Conservation (phyloP, 2,797 vertebrate genomes). For the Enoplosus armatus region DNA sequence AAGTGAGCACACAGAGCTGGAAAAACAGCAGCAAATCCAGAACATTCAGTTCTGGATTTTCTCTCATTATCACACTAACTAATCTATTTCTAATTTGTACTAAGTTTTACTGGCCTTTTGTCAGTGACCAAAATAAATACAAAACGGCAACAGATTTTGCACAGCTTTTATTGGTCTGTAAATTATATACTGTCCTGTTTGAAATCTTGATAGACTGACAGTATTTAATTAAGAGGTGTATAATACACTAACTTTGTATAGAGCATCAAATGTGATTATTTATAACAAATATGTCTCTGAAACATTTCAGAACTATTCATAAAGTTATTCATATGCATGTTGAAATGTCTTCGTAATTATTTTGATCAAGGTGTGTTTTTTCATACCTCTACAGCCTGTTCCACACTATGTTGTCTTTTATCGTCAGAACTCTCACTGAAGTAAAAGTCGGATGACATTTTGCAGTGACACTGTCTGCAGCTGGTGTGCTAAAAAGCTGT, state of each 20-base stretch:
- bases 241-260: neutral
- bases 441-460: too few relatives aligned
- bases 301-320: neutral
- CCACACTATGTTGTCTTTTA: too few relatives aligned
- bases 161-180: neutral
- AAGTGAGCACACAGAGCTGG: too few relatives aligned
- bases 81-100: neutral
- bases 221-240: neutral
- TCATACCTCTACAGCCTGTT: too few relatives aligned
- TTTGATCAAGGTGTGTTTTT: neutral
- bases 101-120: too few relatives aligned
- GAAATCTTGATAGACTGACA: neutral
- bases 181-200: neutral
- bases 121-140: neutral
- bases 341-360: neutral
- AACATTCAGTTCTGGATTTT: neutral
- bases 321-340: neutral
- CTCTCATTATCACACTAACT: neutral
- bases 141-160: neutral
- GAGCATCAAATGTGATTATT: neutral
- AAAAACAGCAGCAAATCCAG: neutral
- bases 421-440: too few relatives aligned
- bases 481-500: too few relatives aligned
- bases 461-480: too few relatives aligned
- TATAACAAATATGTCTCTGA: neutral